phyloP scores from a whole-genome alignment of 2,888 invertebrate species.

The Shargacucullia verbasci region DNA sequence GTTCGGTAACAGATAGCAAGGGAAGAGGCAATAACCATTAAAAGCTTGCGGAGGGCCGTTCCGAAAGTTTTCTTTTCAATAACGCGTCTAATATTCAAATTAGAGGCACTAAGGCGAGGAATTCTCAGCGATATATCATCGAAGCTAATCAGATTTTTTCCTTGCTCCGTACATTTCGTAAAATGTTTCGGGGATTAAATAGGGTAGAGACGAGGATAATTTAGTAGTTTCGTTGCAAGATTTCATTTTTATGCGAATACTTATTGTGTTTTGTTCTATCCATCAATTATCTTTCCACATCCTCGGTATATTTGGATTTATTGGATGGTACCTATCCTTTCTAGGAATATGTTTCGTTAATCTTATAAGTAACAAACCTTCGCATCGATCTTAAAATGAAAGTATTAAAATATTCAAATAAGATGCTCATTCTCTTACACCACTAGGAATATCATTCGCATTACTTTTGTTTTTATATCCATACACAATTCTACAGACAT shows the following conservation, averaged over 20 bases:
- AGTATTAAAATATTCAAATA: constrained; percentile 47
- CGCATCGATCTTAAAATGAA: neutral
- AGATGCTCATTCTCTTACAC: constrained; percentile 17
- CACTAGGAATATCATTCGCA: constrained; percentile 18
- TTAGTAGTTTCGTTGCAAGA: constrained; percentile 69
- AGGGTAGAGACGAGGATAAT: constrained; percentile 64
- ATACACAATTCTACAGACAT: constrained; percentile 37
- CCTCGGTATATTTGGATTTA: constrained; percentile 18
- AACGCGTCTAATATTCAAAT: constrained; percentile 89
- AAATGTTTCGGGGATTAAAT: constrained; percentile 78
- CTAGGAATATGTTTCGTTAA: neutral
- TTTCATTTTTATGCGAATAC: constrained; percentile 56
- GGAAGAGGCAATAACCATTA: constrained; percentile 87
- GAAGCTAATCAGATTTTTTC: constrained; percentile 83
- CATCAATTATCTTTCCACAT: constrained; percentile 39
- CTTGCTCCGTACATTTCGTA: constrained; percentile 75
- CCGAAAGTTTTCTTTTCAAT: constrained; percentile 88
- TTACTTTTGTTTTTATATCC: constrained; percentile 19
- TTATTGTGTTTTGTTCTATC: constrained; percentile 52
- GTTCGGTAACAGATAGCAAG: constrained; percentile 70
- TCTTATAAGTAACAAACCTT: constrained; percentile 11
- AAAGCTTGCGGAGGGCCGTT: constrained; percentile 83
- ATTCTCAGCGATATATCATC: constrained; percentile 86
- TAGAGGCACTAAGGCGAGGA: constrained; percentile 84
- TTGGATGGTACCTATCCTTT: constrained; percentile 15